These are phyloP conservation scores for Gambusia affinis DNA, from an alignment of 2,113 vertebrate species.

Conservation along the genomic window DNA sequence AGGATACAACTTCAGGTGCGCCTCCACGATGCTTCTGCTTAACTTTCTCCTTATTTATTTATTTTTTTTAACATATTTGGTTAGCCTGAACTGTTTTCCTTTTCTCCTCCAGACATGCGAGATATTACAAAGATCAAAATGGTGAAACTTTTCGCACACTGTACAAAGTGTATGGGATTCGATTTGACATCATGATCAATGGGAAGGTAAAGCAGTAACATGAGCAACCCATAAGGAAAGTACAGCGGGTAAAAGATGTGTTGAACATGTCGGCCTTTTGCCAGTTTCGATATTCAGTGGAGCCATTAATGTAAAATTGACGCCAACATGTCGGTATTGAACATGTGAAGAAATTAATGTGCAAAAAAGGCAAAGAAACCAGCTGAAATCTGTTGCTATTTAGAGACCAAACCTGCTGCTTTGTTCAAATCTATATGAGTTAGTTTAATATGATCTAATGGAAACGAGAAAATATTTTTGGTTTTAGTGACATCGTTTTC, in stretches of 20 bases:
- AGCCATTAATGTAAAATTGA: neutral
- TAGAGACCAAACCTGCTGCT: too few relatives aligned
- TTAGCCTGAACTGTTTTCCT: neutral
- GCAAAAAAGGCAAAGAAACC: too few relatives aligned
- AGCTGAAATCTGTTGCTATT: too few relatives aligned
- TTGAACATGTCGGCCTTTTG: neutral
- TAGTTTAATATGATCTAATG: too few relatives aligned
- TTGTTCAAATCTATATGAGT: too few relatives aligned
- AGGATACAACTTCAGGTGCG: slow-evolving; percentile 96
- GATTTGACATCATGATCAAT: slow-evolving; percentile 94
- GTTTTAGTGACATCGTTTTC: too few relatives aligned
- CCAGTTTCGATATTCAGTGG: neutral
- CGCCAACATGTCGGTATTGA: neutral
- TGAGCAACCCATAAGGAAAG: neutral
- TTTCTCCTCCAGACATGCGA: slow-evolving; percentile 83
- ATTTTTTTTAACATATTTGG: too few relatives aligned
- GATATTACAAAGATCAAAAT: slow-evolving; percentile 84
- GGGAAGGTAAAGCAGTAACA: slow-evolving; percentile 83
- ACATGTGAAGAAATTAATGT: too few relatives aligned
- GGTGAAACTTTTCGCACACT: slow-evolving; percentile 86
- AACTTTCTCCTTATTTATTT: neutral
- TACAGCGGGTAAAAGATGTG: neutral
- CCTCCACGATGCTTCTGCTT: neutral
- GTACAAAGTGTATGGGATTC: slow-evolving; percentile 94
- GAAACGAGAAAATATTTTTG: too few relatives aligned